Evolutionary conservation across 2,113 vertebrate species (phyloP).

Genomic region (Xiphophorus maculatus): DNA sequence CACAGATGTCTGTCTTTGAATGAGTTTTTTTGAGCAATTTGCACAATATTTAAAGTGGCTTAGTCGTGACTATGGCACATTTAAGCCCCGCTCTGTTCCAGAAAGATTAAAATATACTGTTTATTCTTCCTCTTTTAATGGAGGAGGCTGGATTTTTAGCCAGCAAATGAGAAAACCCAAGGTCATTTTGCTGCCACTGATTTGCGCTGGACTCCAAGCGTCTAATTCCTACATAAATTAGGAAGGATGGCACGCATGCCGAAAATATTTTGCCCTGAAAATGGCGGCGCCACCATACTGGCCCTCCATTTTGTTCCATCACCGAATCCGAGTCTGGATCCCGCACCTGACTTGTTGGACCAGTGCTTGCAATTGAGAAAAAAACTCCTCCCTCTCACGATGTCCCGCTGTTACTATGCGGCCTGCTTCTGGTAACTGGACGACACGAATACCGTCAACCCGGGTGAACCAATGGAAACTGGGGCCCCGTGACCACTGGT

Average conservation of each 20-base stretch:
- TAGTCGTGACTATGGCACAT: conserved; percentile 54
- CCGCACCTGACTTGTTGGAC: conserved; percentile 72
- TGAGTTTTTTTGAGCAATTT: conserved; percentile 61
- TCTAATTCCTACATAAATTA: conserved; percentile 51
- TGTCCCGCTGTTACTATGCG: conserved; percentile 67
- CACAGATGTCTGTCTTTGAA: conserved; percentile 66
- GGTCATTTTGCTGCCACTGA: conserved; percentile 44
- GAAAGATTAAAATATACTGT: conserved; percentile 33
- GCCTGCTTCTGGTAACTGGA: conserved; percentile 56
- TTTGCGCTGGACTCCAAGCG: conserved; percentile 27
- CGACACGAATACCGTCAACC: conserved; percentile 41
- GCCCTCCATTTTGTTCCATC: conserved; percentile 76
- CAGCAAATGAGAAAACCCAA: conserved; percentile 17
- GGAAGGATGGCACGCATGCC: conserved; percentile 50
- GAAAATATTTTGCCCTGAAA: conserved; percentile 72
- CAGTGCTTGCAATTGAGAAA: conserved; percentile 64
- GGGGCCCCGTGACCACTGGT: conserved; percentile 13
- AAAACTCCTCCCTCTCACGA: conserved; percentile 49
- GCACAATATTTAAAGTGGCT: conserved; percentile 55
- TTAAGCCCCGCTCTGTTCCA: conserved; percentile 43
- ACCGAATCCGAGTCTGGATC: conserved; percentile 64
- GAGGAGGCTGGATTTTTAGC: conserved; percentile 10
- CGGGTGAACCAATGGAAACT: conserved; percentile 60
- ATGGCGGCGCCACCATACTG: conserved; percentile 66
- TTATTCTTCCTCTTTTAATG: conserved; percentile 50